Conservation (phyloP, 2,888 invertebrate species). For the Diarsia dahlii region DNA sequence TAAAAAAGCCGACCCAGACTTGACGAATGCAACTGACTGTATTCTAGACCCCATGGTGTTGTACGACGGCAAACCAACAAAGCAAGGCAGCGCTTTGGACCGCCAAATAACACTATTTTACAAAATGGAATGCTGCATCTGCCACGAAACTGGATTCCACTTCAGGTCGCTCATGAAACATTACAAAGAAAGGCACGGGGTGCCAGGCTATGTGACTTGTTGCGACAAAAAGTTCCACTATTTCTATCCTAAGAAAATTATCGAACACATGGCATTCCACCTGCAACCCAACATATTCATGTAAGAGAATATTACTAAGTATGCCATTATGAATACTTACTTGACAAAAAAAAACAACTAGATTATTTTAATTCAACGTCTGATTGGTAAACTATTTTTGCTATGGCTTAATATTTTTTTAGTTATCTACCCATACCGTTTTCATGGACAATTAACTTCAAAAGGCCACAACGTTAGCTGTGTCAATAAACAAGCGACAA, state of each 20-base stretch:
- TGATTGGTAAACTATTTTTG: too few relatives aligned
- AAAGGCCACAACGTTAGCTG: neutral
- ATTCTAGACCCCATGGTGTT: constrained; percentile 81
- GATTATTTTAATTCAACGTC: too few relatives aligned
- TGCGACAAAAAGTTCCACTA: constrained; percentile 89
- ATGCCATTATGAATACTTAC: neutral
- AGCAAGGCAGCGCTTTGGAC: constrained; percentile 84
- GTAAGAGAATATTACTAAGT: constrained; percentile 72
- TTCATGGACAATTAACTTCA: neutral
- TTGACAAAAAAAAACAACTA: neutral
- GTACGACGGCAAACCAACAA: constrained; percentile 85
- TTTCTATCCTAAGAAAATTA: constrained; percentile 88
- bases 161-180: constrained; percentile 87
- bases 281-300: constrained; percentile 87
- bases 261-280: constrained; percentile 89
- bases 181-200: constrained; percentile 88
- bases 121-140: constrained; percentile 89
- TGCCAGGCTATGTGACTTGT: constrained; percentile 87
- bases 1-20: constrained; percentile 66
- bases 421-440: too few relatives aligned
- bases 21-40: constrained; percentile 66
- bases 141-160: constrained; percentile 85
- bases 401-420: neutral
- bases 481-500: constrained; percentile 31
- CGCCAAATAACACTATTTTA: constrained; percentile 87